Percentiles rank a stretch among this genome's conserved stretches.
Evolutionary conservation across 2,888 invertebrate species (phyloP).

Genomic region (Ashinkailepas kermadecensis): DNA sequence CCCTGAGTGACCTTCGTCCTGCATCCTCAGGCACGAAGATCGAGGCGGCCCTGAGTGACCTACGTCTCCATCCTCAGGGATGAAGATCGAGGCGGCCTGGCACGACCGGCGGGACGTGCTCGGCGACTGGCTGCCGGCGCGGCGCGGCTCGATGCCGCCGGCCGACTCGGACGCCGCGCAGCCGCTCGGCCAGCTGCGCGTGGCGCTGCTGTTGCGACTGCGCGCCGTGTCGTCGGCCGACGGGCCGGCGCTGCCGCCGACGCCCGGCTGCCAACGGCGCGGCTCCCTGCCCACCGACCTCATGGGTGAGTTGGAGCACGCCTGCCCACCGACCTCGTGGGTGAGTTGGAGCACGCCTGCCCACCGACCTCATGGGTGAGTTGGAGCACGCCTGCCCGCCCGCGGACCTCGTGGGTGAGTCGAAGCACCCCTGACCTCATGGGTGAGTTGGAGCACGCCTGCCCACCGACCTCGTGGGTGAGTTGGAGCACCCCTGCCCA

Average conservation of each 20-base stretch:
- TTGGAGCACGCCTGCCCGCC: no score
- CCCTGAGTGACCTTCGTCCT: no score
- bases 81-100: slow-evolving; percentile 15
- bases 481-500: no score
- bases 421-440: no score
- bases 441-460: no score
- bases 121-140: not conserved
- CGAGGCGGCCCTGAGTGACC: no score
- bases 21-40: no score
- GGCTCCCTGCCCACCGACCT: slow-evolving; percentile 20
- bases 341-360: no score
- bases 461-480: no score
- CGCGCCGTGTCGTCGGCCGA: slow-evolving; percentile 7
- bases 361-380: no score
- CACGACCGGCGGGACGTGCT: not conserved
- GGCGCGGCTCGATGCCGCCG: not conserved
- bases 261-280: not conserved
- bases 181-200: not conserved
- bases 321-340: not conserved
- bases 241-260: not conserved
- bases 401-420: no score
- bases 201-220: slow-evolving; percentile 13
- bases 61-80: not conserved
- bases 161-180: not conserved
- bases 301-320: not conserved